phyloP scores from a whole-genome alignment of 2,113 vertebrate genomes.

The Aphyosemion australe region DNA sequence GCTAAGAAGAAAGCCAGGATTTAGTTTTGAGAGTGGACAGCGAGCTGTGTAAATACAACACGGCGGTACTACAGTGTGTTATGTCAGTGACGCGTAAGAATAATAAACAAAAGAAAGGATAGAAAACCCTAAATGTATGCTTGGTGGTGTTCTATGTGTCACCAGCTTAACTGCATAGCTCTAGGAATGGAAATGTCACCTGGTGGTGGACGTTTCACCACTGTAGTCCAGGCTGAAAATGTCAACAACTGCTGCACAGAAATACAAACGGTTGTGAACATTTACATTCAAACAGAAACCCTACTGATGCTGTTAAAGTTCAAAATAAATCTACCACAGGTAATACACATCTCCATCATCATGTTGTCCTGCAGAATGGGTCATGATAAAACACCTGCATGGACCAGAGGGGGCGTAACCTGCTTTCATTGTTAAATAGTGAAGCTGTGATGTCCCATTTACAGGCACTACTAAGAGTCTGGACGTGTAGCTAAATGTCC shows the following conservation, averaged over 20 bases:
- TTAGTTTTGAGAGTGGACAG: background rate
- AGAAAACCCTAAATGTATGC: background rate
- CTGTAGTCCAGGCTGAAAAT: background rate
- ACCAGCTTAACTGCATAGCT: no score
- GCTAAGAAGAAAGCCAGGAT: background rate
- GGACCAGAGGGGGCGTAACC: background rate
- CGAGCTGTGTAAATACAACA: background rate
- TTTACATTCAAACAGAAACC: background rate
- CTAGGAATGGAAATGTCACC: background rate
- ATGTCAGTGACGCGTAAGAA: background rate
- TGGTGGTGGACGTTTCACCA: background rate
- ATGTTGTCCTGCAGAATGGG: background rate
- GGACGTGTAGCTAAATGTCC: no score
- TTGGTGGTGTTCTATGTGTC: background rate
- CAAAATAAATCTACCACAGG: background rate
- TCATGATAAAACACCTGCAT: background rate
- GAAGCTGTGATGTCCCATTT: no score
- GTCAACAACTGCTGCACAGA: background rate
- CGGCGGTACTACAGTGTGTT: no score
- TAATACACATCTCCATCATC: background rate
- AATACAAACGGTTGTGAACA: background rate
- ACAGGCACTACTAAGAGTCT: no score
- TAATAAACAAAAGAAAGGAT: background rate
- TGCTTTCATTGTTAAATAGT: background rate
- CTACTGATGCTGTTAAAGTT: background rate